Evolutionary conservation across 2,113 vertebrate species (phyloP), one percentile per base, ranked within the genome.

Genomic region (Nycticebus coucang): DNA sequence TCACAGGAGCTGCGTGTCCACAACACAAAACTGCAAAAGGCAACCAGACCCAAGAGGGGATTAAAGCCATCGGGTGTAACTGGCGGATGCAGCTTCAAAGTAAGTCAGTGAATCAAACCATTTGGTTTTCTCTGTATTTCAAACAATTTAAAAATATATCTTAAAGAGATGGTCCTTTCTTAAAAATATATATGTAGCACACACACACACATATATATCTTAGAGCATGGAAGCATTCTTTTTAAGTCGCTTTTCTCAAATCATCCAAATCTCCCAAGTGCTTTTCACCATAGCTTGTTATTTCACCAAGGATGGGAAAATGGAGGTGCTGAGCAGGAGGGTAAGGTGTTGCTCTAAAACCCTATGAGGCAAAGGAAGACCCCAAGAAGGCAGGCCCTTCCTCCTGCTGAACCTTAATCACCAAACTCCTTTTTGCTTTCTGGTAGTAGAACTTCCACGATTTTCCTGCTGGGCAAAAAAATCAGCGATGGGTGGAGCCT

Each of bases 121-220:
- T 96, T 96, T 95, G 95, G 97, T 41, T 95, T 94, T 90, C 88
- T 75, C 84, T 81, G 92, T 89, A 90, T 96, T 98, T 79, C 96
- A 93, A 89, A 96, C 94, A 95, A 93, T 97, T 97, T 97, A 97
- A 97, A 96, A 98, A 97, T 94, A 96, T 60, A 97, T 95, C 94
- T 96, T 94, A 98, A 98, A 98, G 95, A 97, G 97, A 96, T 97
- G 97, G 97, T 98, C 97, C 96, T 97, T 98, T 98, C 97, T 98
- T 96, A 84, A 97, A 98, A 96, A 89, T 97, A 98, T 87, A 74
- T 62, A 96, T 94, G 97, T 62, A 89, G 82, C 62, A 2, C 41
- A 41, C 59, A 37, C 26, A 80, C 84, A 93, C 93, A 97, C 41
- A 89, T 26, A 80, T 95, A 75, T 6, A 89, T 84, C 87, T 91